Conservation (phyloP, 2,888 invertebrate genomes). For the Arge pagana region DNA sequence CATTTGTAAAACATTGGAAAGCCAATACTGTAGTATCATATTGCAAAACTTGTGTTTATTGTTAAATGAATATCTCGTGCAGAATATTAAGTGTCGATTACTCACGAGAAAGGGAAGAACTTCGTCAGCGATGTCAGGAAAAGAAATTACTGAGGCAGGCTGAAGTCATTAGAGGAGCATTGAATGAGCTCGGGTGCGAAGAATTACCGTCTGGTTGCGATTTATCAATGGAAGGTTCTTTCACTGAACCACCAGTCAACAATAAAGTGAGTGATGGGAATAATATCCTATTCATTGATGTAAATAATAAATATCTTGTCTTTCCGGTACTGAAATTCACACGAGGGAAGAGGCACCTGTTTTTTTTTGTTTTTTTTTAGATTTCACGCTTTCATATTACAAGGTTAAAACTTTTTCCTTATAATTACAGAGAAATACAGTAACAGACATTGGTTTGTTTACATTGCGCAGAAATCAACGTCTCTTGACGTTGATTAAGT, state of each 20-base stretch:
- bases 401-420: too few species aligned
- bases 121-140: slow-evolving; percentile 81
- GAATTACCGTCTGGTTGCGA: slow-evolving; percentile 87
- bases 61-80: slow-evolving; percentile 19
- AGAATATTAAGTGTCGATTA: slow-evolving; percentile 49
- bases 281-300: too few species aligned
- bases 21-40: not conserved
- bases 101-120: slow-evolving; percentile 65
- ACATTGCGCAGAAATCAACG: slow-evolving; percentile 53
- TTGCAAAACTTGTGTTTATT: slow-evolving; percentile 5
- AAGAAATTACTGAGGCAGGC: slow-evolving; percentile 81
- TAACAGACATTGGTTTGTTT: slow-evolving; percentile 52
- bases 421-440: slow-evolving; percentile 51
- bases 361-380: not conserved
- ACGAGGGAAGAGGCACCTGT: not conserved
- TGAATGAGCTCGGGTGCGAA: slow-evolving; percentile 86
- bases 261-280: slow-evolving; percentile 48
- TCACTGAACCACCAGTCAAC: slow-evolving; percentile 47
- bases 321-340: too few species aligned
- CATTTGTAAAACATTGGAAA: too few species aligned
- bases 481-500: slow-evolving; percentile 50
- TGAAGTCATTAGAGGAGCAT: slow-evolving; percentile 82
- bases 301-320: too few species aligned
- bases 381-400: not conserved
- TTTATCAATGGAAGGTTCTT: slow-evolving; percentile 60